phyloP scores from a whole-genome alignment of 2,888 invertebrate species.

The Noctua janthina region DNA sequence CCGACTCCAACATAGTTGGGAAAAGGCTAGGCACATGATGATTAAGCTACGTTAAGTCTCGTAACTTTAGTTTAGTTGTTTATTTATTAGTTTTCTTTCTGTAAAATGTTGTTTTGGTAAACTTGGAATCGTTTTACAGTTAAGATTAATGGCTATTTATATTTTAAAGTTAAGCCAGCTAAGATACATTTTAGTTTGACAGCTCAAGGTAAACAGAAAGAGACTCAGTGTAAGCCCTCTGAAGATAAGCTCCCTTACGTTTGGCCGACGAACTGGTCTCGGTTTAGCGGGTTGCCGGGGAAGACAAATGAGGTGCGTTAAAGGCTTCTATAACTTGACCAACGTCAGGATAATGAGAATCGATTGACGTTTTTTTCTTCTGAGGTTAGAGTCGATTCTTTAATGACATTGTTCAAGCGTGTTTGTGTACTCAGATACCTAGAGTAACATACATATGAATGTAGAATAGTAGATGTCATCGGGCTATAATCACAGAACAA shows the following conservation, averaged over 20 bases:
- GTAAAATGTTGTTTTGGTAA: slow-evolving; percentile 27
- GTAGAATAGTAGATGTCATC: slow-evolving; percentile 4
- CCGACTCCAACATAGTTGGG: too few species aligned
- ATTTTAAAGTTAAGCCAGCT: slow-evolving; percentile 6
- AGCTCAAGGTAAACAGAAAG: not conserved
- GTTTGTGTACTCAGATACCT: not conserved
- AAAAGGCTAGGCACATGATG: too few species aligned
- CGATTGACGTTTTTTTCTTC: not conserved
- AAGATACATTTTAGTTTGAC: not conserved
- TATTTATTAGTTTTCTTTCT: slow-evolving; percentile 53
- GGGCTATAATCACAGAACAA: slow-evolving; percentile 26
- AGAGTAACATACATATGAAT: not conserved
- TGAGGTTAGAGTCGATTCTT: not conserved
- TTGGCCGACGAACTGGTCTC: not conserved
- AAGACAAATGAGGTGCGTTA: slow-evolving; percentile 20
- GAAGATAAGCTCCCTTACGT: slow-evolving; percentile 6
- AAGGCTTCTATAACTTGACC: slow-evolving; percentile 1
- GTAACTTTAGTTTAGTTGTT: slow-evolving; percentile 29
- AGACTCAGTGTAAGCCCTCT: not conserved
- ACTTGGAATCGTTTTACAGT: slow-evolving; percentile 22
- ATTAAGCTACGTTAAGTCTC: slow-evolving; percentile 37
- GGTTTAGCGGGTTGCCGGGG: not conserved
- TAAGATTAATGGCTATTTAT: slow-evolving; percentile 10
- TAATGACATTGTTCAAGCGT: not conserved
- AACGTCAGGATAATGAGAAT: slow-evolving; percentile 7